Conservation (phyloP, 2,797 vertebrate species). For the Mus caroli region DNA sequence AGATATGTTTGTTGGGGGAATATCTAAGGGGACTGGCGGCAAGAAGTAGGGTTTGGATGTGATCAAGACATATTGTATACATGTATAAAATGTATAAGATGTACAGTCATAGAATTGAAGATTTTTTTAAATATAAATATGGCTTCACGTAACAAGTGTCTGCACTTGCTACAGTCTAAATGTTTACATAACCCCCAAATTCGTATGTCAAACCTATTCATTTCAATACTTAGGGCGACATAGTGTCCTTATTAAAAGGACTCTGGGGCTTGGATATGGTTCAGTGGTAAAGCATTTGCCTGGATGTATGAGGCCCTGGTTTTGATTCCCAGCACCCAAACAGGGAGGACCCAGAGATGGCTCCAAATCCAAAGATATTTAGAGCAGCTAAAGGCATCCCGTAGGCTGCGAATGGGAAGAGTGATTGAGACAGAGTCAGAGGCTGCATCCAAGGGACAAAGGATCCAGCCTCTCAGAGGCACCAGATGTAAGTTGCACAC, state of each 20-base stretch:
- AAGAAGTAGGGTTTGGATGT: too few species aligned
- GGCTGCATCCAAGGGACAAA: not conserved
- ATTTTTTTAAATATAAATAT: not conserved
- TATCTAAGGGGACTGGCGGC: too few species aligned
- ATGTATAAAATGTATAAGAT: not conserved
- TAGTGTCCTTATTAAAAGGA: not conserved
- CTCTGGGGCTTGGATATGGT: not conserved
- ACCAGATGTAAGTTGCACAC: not conserved
- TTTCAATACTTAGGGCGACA: not conserved
- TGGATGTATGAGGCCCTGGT: not conserved
- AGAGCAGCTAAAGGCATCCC: not conserved
- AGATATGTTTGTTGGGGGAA: not conserved
- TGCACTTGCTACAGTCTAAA: not conserved
- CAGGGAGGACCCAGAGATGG: not conserved
- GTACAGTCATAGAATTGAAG: constrained; percentile 15
- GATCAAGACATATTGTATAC: not conserved
- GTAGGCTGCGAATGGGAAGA: not conserved
- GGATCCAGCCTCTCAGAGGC: not conserved
- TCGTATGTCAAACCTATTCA: not conserved
- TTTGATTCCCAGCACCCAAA: not conserved
- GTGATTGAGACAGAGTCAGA: not conserved
- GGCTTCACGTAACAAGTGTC: not conserved
- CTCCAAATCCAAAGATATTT: not conserved
- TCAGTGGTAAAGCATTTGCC: not conserved
- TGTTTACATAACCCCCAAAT: not conserved